Evolutionary conservation across 2,113 vertebrate genomes (phyloP).

Genomic region (Marmota monax): DNA sequence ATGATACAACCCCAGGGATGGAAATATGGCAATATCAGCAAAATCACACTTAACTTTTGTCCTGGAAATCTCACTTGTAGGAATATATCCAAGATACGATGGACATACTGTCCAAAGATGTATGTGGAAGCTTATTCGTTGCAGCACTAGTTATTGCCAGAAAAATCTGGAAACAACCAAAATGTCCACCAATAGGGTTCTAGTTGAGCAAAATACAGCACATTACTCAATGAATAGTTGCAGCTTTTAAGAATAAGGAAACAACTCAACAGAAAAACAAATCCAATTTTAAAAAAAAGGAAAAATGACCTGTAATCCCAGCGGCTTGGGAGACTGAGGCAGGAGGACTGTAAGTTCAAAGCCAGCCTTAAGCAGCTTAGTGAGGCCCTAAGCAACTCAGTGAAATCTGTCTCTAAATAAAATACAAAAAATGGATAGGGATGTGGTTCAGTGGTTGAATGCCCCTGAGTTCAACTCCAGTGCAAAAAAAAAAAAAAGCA

Average conservation of each 20-base stretch:
- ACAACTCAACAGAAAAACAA: neutral
- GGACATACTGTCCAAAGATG: neutral
- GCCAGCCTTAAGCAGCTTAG: neutral
- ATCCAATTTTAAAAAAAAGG: neutral
- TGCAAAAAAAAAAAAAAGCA: neutral
- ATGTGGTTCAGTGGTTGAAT: too few species aligned
- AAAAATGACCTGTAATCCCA: neutral
- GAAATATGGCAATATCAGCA: neutral
- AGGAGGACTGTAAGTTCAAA: neutral
- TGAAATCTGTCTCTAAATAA: neutral
- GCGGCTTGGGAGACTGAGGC: neutral
- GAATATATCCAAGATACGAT: neutral
- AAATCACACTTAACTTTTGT: neutral
- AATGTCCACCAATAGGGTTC: neutral
- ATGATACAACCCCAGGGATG: neutral
- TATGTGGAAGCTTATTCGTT: neutral
- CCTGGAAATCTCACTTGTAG: conserved; percentile 8
- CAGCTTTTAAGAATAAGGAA: neutral
- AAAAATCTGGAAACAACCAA: neutral
- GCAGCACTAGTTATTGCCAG: neutral
- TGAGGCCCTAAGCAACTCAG: neutral
- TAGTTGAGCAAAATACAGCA: neutral
- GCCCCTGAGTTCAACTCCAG: neutral
- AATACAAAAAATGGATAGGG: neutral
- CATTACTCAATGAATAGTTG: neutral